Evolutionary conservation across 2,888 invertebrate genomes (phyloP).

Genomic region (Nebria brevicollis): DNA sequence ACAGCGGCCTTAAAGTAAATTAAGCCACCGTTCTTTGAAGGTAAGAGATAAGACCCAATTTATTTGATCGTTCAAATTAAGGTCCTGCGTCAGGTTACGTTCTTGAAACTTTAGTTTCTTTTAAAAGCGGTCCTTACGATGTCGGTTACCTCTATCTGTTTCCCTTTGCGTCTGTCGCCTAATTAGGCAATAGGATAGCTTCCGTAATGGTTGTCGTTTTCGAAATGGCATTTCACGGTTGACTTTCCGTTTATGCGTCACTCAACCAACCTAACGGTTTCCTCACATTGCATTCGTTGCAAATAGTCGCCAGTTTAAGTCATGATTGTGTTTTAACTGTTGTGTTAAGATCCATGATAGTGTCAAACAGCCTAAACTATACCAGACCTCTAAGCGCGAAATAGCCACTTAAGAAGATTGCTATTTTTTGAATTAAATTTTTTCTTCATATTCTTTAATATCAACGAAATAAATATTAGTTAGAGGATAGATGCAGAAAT

Average conservation of each 20-base stretch:
- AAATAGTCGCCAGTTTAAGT: background rate
- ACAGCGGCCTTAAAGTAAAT: slow-evolving; percentile 44
- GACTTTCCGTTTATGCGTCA: slow-evolving; percentile 48
- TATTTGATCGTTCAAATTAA: slow-evolving; percentile 52
- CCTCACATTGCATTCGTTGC: background rate
- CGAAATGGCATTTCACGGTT: slow-evolving; percentile 50
- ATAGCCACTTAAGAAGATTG: too few species aligned
- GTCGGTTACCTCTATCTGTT: slow-evolving; percentile 3
- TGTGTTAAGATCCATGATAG: too few species aligned
- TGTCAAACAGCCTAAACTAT: too few species aligned
- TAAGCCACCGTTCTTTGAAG: slow-evolving; percentile 48
- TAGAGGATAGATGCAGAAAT: background rate
- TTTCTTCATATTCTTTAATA: too few species aligned
- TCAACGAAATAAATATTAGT: too few species aligned
- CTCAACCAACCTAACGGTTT: slow-evolving; percentile 11
- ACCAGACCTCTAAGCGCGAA: too few species aligned
- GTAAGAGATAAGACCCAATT: slow-evolving; percentile 51
- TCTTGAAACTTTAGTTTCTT: slow-evolving; percentile 50
- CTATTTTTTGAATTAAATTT: too few species aligned
- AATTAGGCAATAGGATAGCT: slow-evolving; percentile 52
- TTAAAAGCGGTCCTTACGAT: slow-evolving; percentile 40
- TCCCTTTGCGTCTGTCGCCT: slow-evolving; percentile 31
- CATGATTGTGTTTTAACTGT: background rate
- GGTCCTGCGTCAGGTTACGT: slow-evolving; percentile 49
- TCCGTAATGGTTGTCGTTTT: slow-evolving; percentile 52